Evolutionary conservation across 2,797 vertebrate species (phyloP).

Genomic region (Peromyscus melanophrys): DNA sequence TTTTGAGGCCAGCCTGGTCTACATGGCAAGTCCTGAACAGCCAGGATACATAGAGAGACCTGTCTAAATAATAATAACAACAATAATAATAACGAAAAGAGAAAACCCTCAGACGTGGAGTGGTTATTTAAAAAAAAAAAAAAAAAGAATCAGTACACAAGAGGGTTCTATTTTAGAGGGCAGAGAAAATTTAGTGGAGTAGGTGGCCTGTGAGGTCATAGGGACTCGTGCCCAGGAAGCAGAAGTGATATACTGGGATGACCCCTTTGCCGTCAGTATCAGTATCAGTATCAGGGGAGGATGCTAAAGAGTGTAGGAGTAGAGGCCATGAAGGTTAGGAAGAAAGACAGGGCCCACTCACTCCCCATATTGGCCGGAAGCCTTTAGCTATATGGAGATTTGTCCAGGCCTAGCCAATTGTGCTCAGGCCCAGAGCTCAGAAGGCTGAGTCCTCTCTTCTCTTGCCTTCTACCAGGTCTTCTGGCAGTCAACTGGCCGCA

Average conservation of each 20-base stretch:
- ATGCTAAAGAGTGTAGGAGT: not conserved
- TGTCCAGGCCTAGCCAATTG: not conserved
- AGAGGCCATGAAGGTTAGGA: not conserved
- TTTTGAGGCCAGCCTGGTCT: not conserved
- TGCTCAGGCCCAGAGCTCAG: not conserved
- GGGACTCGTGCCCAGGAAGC: not conserved
- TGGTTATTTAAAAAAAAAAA: not conserved
- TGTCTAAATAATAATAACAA: not conserved
- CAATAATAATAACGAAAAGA: too few species aligned
- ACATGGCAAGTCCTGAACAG: not conserved
- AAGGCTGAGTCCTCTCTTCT: not conserved
- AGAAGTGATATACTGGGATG: not conserved
- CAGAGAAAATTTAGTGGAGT: not conserved
- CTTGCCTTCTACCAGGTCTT: slow-evolving; percentile 91
- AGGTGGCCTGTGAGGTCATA: slow-evolving; percentile 4
- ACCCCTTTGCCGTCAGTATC: accelerated
- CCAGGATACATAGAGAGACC: not conserved
- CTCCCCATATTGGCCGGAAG: not conserved
- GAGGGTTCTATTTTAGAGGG: not conserved
- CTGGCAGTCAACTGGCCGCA: slow-evolving; percentile 93
- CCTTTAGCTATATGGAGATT: not conserved
- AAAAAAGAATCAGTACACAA: not conserved
- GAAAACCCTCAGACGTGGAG: not conserved
- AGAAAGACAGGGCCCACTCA: not conserved
- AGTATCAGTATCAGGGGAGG: too few species aligned